Base-by-base conservation (phyloP, 2,113 vertebrate genomes). In the Gnathonemus echidnorhynchus region DNA sequence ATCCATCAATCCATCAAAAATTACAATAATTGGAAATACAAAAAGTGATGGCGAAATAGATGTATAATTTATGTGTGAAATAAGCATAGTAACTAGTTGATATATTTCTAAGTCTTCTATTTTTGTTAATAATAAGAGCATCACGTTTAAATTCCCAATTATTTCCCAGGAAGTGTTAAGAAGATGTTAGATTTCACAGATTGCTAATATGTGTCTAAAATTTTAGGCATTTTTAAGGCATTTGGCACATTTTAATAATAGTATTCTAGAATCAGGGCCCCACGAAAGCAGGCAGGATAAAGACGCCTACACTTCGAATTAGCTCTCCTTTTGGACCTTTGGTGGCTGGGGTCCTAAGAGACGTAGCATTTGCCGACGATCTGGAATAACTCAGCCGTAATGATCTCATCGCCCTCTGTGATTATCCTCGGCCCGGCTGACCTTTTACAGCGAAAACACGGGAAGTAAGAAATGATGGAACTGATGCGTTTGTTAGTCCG, bases 301-400 rank as follows among this genome's bases (percentile, higher is more conserved):
- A 83, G 31, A 27, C 48, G 24, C 6, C 45, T 31, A 53, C 86
- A 39, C 50, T 35, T 35, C 24, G n/a, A 56, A 62, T 35, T 42
- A 46, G 27, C 10, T 24, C 56, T 62, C 87, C 56, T 45, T 35
- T 45, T 45, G 56, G 17, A 45, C 87, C 35, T 5, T 39, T 35
- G 7, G 53, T 46, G 49, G 5, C 31, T 39, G 86, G 49, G 49
- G 19, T 88, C 87, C 31, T 62, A 2, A 5, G 87, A 66, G 56
- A 45, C 21, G 39, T 48, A 88, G 53, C 87, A 88, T 88, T 88
- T 88, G 56, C 87, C 35, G 24, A 88, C 7, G 35, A 62, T 53
- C 53, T 50, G 49, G 21, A 35, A 62, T 62, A 88, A 88, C 87
- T n/a, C 35, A 88, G 87, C 87, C 42, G 35, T 88, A 88, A 88